Percentiles rank a stretch among this genome's conserved stretches.
Conservation (phyloP, 2,888 invertebrate genomes). For the Plagiodera versicolora region DNA sequence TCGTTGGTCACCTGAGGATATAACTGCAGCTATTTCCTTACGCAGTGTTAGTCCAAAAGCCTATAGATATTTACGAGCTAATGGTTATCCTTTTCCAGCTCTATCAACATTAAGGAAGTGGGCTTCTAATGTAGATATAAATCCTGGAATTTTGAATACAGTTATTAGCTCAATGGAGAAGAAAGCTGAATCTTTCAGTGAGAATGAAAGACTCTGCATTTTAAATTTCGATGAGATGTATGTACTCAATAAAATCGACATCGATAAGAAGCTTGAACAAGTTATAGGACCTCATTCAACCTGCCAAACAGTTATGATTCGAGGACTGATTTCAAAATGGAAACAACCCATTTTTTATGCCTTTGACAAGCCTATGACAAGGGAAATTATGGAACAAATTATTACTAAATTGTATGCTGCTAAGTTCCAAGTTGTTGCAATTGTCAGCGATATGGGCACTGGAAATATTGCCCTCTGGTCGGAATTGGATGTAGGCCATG, state of each 20-base stretch:
- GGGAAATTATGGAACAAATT: not conserved
- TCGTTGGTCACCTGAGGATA: constrained; percentile 24
- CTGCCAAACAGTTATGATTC: constrained; percentile 10
- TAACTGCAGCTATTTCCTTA: constrained; percentile 25
- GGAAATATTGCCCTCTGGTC: not conserved
- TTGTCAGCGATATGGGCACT: not conserved
- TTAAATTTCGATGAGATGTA: constrained; percentile 28
- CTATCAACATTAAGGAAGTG: constrained; percentile 12
- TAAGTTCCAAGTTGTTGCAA: not conserved
- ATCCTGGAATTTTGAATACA: not conserved
- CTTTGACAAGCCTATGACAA: constrained; percentile 2
- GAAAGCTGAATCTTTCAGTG: not conserved
- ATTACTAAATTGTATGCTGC: constrained; percentile 13
- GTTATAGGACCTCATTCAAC: constrained; percentile 14
- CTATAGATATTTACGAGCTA: constrained; percentile 27
- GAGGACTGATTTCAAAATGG: constrained; percentile 13
- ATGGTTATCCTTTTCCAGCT: constrained; percentile 28
- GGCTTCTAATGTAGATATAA: constrained; percentile 2
- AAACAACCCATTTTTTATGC: not conserved
- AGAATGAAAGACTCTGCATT: constrained; percentile 20
- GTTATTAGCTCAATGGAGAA: constrained; percentile 7
- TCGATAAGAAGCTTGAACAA: constrained; percentile 27
- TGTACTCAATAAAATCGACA: constrained; percentile 24
- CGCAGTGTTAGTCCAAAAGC: constrained; percentile 32
- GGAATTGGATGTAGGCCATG: not conserved